A percentile compares a stretch with the other conserved stretches of the same genome.
Evolutionary conservation across 2,888 invertebrate species (phyloP).

Genomic region (Mythimna impura): DNA sequence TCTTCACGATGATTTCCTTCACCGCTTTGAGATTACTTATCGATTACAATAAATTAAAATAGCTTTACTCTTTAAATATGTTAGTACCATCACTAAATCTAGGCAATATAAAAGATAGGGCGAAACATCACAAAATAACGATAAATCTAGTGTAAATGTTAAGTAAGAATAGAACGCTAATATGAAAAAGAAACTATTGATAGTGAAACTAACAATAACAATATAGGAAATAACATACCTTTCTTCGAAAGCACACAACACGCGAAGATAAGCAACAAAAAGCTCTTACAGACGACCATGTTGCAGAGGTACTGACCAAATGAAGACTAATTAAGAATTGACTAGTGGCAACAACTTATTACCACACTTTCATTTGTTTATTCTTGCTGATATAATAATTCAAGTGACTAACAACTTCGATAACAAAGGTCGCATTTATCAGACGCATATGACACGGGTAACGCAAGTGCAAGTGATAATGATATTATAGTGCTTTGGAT

Average conservation of each 20-base stretch:
- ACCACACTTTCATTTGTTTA: constrained; percentile 49
- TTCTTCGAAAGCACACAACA: constrained; percentile 46
- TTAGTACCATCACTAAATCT: background rate
- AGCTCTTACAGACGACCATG: constrained; percentile 41
- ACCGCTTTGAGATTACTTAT: too few species aligned
- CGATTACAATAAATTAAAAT: too few species aligned
- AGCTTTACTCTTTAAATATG: background rate
- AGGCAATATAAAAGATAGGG: background rate
- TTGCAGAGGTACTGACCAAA: constrained; percentile 18
- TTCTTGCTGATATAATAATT: constrained; percentile 44
- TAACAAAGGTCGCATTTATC: constrained; percentile 76
- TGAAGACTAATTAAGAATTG: constrained; percentile 36
- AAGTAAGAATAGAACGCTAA: background rate
- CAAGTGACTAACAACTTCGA: constrained; percentile 64
- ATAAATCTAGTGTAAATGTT: background rate
- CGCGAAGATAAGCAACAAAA: constrained; percentile 37
- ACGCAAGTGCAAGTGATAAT: constrained; percentile 17
- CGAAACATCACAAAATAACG: background rate
- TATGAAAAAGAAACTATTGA: background rate
- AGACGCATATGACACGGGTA: constrained; percentile 20
- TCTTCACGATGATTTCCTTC: too few species aligned
- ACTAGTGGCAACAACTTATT: constrained; percentile 24
- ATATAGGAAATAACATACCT: constrained; percentile 32
- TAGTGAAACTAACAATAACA: background rate
- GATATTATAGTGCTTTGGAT: constrained; percentile 5